Percentiles rank a stretch among this genome's conserved stretches.
Evolutionary conservation across 2,797 vertebrate species (phyloP).

Genomic region (Poecilia gillii): DNA sequence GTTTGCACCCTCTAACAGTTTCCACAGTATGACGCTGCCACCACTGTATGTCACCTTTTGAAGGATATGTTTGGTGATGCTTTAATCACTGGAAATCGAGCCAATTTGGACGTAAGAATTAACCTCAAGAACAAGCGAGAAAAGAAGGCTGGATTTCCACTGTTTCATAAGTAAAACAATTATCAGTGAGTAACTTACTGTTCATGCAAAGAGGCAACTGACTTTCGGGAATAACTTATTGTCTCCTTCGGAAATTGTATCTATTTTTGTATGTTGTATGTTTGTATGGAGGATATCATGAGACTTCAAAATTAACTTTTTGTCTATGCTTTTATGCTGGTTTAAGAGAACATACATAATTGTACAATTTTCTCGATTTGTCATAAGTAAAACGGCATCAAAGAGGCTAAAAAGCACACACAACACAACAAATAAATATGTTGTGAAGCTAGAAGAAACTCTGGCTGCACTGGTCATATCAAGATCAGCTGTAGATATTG

Average conservation of each 20-base stretch:
- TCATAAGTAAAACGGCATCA: background rate
- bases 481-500: conserved; percentile 1
- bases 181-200: background rate
- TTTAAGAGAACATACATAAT: background rate
- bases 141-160: background rate
- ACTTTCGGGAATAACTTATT: background rate
- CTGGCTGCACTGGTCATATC: conserved; percentile 4
- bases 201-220: background rate
- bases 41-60: background rate
- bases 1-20: background rate
- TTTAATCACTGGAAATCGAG: background rate
- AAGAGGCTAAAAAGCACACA: background rate
- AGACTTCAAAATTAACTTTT: background rate
- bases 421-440: background rate
- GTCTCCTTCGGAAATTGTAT: background rate
- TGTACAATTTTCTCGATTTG: background rate
- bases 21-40: background rate
- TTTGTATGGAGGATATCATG: background rate
- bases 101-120: background rate
- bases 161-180: background rate
- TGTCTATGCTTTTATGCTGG: background rate
- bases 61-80: background rate
- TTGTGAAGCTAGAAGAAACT: background rate
- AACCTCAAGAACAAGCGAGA: background rate
- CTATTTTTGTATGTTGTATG: background rate